Evolutionary conservation across 2,888 invertebrate genomes (phyloP).

Genomic region (Volucella inanis): DNA sequence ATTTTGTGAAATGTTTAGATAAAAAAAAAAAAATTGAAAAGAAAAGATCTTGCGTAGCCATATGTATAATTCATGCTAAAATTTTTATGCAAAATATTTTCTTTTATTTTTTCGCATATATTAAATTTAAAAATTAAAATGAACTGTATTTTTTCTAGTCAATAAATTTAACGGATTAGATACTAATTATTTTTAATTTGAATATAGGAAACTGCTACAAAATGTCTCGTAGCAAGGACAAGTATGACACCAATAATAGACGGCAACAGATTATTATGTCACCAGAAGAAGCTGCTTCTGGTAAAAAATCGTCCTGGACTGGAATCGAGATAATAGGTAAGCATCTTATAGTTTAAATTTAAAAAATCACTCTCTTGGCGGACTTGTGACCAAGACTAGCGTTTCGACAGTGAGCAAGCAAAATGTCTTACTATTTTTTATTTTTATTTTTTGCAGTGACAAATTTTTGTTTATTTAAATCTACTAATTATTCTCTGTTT

Average conservation of each 20-base stretch:
- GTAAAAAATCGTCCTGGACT: slow-evolving; percentile 96
- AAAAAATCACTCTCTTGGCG: too few species aligned
- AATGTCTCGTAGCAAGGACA: slow-evolving; percentile 93
- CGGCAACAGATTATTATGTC: slow-evolving; percentile 96
- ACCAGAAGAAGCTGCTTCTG: slow-evolving; percentile 94
- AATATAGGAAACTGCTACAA: slow-evolving; percentile 82
- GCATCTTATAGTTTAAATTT: too few species aligned
- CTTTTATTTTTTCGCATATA: slow-evolving; percentile 69
- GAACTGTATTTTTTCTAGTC: slow-evolving; percentile 27
- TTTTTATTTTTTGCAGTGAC: background rate
- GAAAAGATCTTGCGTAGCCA: slow-evolving; percentile 51
- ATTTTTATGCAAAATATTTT: slow-evolving; percentile 79
- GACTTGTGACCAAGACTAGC: too few species aligned
- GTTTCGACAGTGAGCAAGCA: too few species aligned
- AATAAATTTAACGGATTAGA: slow-evolving; percentile 5
- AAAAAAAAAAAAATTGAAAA: slow-evolving; percentile 32
- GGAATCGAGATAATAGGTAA: slow-evolving; percentile 93
- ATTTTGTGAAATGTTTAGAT: slow-evolving; percentile 8
- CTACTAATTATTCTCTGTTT: too few species aligned
- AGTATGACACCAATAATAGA: slow-evolving; percentile 92
- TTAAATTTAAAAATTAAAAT: background rate
- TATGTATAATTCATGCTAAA: slow-evolving; percentile 66
- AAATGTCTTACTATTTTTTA: background rate
- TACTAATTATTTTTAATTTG: slow-evolving; percentile 28
- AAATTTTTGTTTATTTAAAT: too few species aligned